A percentile compares a stretch with the other conserved stretches of the same genome.
Conservation (phyloP, 2,113 vertebrate genomes). For the Ochotona curzoniae region DNA sequence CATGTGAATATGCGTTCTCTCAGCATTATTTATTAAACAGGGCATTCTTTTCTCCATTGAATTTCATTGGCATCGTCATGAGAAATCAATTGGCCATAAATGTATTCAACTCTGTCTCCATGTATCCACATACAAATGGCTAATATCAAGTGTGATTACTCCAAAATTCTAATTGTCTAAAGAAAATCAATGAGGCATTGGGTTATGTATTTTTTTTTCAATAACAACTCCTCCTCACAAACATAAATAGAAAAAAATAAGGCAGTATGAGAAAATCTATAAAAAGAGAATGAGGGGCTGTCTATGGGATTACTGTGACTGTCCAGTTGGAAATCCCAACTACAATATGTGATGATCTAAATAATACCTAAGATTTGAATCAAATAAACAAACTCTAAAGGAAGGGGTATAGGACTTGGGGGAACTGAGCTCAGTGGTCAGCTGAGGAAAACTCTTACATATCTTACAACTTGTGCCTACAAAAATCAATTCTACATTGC, state of each 20-base stretch:
- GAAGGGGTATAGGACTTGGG: background rate
- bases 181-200: constrained; percentile 22
- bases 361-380: background rate
- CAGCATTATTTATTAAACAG: background rate
- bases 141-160: constrained; percentile 22
- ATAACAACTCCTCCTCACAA: background rate
- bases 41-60: background rate
- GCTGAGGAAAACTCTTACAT: constrained; percentile 30
- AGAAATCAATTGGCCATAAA: constrained; percentile 24
- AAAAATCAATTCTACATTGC: no score
- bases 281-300: background rate
- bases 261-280: background rate
- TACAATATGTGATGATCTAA: background rate
- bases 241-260: constrained; percentile 13
- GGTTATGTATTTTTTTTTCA: background rate
- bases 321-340: background rate
- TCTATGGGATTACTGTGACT: background rate
- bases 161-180: constrained; percentile 13
- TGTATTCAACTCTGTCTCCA: background rate
- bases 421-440: background rate
- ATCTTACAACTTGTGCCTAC: background rate
- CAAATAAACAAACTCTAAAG: background rate
- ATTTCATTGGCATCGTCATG: background rate
- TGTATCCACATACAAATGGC: background rate
- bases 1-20: background rate